Evolutionary conservation across 2,113 vertebrate genomes (phyloP), one percentile per base, ranked within the genome.

Genomic region (Podarcis raffonei): DNA sequence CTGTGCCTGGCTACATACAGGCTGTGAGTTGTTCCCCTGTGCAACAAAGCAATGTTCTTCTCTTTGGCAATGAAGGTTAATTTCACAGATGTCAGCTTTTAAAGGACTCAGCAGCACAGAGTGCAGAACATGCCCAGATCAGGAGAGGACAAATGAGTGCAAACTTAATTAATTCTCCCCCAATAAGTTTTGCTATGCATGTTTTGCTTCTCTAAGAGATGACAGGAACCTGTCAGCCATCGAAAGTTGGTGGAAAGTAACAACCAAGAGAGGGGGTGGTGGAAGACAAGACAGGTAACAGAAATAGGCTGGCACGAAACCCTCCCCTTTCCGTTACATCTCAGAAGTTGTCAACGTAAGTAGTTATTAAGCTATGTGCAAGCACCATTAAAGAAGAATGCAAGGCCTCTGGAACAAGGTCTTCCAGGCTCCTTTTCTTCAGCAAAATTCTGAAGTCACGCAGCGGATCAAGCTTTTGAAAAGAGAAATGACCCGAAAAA

Each of bases 141-240:
- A 35, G 23, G 53, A 86, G 23, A n/a, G 35, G 11, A 53, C 32
- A 39, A 37, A n/a, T 9, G 27, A 57, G 11, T 71, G 22, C 0
- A 68, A 62, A 30, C 4, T 3, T 81, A 88, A 90, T 87, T 42
- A 2, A 85, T 23, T 48, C 80, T 68, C 75, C 74, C 13, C 12
- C 16, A 1, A 9, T 90, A 9, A 59, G 71, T 81, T 72, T 83
- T 85, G 5, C 12, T 76, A 74, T 72, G 90, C 91, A 84, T 5
- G 27, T 83, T 27, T 37, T 84, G 78, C 22, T 85, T 35, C 80
- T 1, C 83, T 90, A 84, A 0, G 1, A 86, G 85, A 75, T 35
- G 78, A 89, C 89, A 90, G 69, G 4, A 68, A 92, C 5, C 15
- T 89, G n/a, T 7, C 82, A 74, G 6, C 32, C 85, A 87, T 71